Conservation (phyloP, 2,797 vertebrate genomes). For the Gephyroberyx darwinii region DNA sequence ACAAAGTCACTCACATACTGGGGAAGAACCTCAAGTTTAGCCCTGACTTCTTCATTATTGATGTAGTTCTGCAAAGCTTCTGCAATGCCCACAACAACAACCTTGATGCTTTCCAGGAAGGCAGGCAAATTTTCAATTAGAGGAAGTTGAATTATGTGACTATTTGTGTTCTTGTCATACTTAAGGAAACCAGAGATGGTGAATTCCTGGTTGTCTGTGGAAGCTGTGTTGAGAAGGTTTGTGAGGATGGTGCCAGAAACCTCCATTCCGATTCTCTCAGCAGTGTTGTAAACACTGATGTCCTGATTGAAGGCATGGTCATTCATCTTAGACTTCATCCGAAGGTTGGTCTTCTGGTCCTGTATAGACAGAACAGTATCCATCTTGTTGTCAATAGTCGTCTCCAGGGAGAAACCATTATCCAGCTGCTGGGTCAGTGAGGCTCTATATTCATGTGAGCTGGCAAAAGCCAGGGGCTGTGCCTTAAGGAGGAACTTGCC, state of each 20-base stretch:
- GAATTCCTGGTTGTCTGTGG: constrained; percentile 86
- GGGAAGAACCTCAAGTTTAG: constrained; percentile 80
- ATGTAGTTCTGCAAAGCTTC: constrained; percentile 82
- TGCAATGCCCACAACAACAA: constrained; percentile 71
- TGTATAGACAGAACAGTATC: constrained; percentile 81
- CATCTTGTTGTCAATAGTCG: constrained; percentile 83
- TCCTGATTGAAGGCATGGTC: constrained; percentile 86
- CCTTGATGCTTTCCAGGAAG: constrained; percentile 84
- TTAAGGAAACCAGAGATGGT: constrained; percentile 86
- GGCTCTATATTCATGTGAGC: constrained; percentile 88
- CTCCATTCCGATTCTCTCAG: constrained; percentile 85
- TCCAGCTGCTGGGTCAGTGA: constrained; percentile 81
- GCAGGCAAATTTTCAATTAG: constrained; percentile 82
- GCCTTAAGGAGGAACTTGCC: constrained; percentile 88
- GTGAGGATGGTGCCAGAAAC: constrained; percentile 81
- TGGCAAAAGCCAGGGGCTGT: constrained; percentile 86
- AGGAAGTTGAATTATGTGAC: constrained; percentile 87
- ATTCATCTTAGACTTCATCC: constrained; percentile 88
- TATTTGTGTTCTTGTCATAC: constrained; percentile 92
- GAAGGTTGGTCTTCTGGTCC: constrained; percentile 84
- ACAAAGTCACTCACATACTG: constrained; percentile 81
- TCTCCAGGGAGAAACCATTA: constrained; percentile 71
- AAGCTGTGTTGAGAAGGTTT: constrained; percentile 76
- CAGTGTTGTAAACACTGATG: constrained; percentile 85
- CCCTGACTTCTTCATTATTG: constrained; percentile 78